Conservation (phyloP, 2,797 vertebrate genomes). For the Sarcoramphus papa region DNA sequence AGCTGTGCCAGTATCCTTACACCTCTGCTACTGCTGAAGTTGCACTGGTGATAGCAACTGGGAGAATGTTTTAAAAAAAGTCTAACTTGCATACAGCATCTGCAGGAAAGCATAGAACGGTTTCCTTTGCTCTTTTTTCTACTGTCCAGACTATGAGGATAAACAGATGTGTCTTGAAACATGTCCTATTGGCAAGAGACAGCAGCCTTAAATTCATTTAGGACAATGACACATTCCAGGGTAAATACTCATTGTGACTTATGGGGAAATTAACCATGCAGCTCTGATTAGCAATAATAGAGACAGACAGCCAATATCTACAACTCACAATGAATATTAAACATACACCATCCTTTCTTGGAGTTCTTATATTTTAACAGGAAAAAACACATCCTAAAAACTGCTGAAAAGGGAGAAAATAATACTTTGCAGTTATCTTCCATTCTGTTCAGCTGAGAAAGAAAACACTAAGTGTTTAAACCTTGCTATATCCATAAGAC, state of each 20-base stretch:
- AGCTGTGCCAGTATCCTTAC: not conserved
- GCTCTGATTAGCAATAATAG: slow-evolving; percentile 14
- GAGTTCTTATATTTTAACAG: not conserved
- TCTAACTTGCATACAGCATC: not conserved
- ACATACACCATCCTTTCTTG: not conserved
- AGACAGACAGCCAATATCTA: not conserved
- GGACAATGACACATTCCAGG: slow-evolving; percentile 48
- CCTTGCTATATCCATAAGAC: not conserved
- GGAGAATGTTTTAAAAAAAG: not conserved
- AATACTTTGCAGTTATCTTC: not conserved
- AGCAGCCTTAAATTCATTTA: slow-evolving; percentile 25
- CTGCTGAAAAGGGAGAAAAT: not conserved
- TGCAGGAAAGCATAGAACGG: not conserved
- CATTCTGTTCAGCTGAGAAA: not conserved
- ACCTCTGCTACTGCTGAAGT: not conserved
- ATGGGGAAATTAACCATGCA: slow-evolving; percentile 4
- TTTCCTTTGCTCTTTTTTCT: not conserved
- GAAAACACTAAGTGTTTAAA: not conserved
- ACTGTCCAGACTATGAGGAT: not conserved
- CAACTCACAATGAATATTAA: not conserved
- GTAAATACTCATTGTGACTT: slow-evolving; percentile 37
- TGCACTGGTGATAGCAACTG: not conserved
- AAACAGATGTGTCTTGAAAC: slow-evolving; percentile 34
- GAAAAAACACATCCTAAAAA: not conserved
- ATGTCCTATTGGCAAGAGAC: not conserved